Conservation (phyloP, 2,113 vertebrate species). For the Heterochromis multidens region DNA sequence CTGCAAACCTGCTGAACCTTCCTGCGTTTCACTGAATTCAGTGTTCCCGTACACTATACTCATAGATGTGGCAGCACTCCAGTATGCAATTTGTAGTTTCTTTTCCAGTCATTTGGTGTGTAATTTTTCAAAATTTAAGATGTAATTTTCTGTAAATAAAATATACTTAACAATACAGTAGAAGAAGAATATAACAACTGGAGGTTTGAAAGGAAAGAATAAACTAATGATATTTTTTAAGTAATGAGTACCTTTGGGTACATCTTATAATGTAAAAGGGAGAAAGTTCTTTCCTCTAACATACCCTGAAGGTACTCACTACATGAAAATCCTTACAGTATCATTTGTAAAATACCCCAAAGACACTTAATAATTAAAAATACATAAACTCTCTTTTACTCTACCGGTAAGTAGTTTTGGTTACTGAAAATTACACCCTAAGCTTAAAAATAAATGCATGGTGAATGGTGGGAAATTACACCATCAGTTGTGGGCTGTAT, state of each 20-base stretch:
- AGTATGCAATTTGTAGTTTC: background rate
- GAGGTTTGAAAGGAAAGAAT: background rate
- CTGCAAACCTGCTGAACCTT: background rate
- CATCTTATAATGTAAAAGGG: background rate
- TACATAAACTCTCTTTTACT: background rate
- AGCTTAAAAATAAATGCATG: background rate
- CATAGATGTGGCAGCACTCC: background rate
- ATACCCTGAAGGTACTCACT: background rate
- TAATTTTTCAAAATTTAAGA: background rate
- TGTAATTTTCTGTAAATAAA: background rate
- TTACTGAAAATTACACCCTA: background rate
- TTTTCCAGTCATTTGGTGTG: background rate
- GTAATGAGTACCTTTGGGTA: too few relatives aligned
- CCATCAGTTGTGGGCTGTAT: background rate
- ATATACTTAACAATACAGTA: accelerated
- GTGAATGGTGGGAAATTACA: background rate
- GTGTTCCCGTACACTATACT: background rate
- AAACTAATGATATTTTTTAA: background rate
- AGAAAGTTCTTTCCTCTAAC: background rate
- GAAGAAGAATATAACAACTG: too few relatives aligned
- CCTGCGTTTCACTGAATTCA: background rate
- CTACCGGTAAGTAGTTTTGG: background rate
- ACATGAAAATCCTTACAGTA: background rate
- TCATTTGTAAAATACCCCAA: background rate
- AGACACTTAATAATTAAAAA: accelerated